Evolutionary conservation across 2,888 invertebrate species (phyloP).

Genomic region (Heliconius sara): DNA sequence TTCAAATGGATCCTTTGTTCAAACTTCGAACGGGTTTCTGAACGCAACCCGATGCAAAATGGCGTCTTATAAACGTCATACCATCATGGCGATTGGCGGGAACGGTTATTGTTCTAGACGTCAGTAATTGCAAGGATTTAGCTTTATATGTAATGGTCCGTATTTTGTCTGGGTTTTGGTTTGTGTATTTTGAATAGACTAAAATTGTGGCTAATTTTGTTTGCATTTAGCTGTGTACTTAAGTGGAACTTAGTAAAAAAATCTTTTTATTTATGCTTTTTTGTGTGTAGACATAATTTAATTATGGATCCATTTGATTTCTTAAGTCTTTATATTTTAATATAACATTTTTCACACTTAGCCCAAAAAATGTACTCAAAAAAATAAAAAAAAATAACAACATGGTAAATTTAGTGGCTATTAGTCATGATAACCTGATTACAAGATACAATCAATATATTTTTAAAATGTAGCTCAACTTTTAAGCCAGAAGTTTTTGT

Average conservation of each 20-base stretch:
- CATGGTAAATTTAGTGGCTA: not conserved
- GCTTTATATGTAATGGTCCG: constrained; percentile 30
- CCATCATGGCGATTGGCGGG: constrained; percentile 67
- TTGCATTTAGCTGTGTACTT: not conserved
- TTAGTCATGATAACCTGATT: constrained; percentile 22
- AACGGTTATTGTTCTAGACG: constrained; percentile 68
- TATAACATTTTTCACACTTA: not conserved
- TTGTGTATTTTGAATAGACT: not conserved
- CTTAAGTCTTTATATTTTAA: no score
- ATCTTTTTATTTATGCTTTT: no score
- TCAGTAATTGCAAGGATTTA: constrained; percentile 42
- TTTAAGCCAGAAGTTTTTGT: constrained; percentile 38
- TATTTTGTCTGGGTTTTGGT: constrained; percentile 11
- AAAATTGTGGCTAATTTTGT: not conserved
- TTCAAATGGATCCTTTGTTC: constrained; percentile 71
- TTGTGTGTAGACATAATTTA: no score
- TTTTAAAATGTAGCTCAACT: constrained; percentile 27
- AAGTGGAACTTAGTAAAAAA: not conserved
- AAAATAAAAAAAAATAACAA: not conserved
- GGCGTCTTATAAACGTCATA: constrained; percentile 68
- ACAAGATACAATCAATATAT: constrained; percentile 10
- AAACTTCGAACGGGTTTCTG: constrained; percentile 48
- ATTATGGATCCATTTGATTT: no score
- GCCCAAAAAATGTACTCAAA: not conserved
- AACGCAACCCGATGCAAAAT: constrained; percentile 61